Evolutionary conservation across 2,797 vertebrate genomes (phyloP).

Genomic region (Chloroceryle inda): DNA sequence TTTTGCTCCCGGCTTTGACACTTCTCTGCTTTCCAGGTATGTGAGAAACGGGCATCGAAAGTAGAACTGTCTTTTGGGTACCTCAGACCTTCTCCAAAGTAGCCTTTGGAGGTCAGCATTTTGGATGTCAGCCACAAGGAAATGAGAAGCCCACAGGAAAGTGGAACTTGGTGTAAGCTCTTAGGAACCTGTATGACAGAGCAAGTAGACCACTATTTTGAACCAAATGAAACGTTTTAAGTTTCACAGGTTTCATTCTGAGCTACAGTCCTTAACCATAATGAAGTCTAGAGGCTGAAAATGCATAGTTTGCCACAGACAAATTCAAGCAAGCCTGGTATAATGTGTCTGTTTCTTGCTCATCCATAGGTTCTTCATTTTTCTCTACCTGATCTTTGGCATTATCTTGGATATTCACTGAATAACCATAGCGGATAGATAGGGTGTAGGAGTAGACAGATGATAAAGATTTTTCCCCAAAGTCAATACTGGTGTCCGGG

Average conservation of each 20-base stretch:
- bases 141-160: background rate
- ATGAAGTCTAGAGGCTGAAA: background rate
- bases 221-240: background rate
- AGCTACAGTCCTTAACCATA: background rate
- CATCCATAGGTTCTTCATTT: background rate
- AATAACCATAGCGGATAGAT: background rate
- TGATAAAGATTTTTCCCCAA: slow-evolving; percentile 26
- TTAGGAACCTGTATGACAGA: background rate
- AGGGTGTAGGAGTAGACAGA: background rate
- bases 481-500: background rate
- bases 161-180: background rate
- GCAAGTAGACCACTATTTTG: background rate
- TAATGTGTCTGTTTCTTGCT: background rate
- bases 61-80: background rate
- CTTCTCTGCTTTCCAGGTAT: background rate
- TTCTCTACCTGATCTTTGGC: background rate
- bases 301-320: background rate
- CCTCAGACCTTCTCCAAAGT: background rate
- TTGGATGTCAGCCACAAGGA: background rate
- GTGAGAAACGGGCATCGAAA: background rate
- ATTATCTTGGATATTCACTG: background rate
- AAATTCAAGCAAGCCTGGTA: background rate
- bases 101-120: background rate
- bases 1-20: background rate
- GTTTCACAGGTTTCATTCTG: background rate